Base-by-base conservation (phyloP, 2,113 vertebrate genomes). In the Corythornis vintsioides region DNA sequence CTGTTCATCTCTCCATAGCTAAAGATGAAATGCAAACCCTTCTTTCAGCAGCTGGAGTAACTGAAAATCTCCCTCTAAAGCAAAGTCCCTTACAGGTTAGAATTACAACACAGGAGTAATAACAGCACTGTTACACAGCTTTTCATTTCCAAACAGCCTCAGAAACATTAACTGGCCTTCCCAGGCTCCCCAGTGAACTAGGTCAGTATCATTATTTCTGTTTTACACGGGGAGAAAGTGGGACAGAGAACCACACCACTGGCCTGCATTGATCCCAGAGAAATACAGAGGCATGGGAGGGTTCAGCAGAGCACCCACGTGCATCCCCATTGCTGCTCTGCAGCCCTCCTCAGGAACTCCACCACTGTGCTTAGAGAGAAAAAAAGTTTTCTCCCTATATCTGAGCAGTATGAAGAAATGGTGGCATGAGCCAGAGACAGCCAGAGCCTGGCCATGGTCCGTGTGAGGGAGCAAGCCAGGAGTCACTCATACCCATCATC, bases 201-300 rank as follows among this genome's bases (percentile, higher is more conserved):
- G 92, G 83, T 90, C 83, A 86, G 53, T 88, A 61, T 90, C 69
- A 83, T 94, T 94, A 93, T 94, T 90, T 65, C 79, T 83, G 19
- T 78, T 92, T 90, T 95, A 86, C 35, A 67, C 17, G 14, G 19
- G 48, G 29, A 95, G 61, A 90, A 95, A 93, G 59, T 86, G 92
- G 86, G 69, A 95, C 83, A 92, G 72, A 83, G 76, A 83, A 66
- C 76, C 88, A 61, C 59, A 40, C 43, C 86, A 83, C 40, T 88
- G 80, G 65, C 67, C 90, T 60, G 61, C 13, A 6, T 50, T 90
- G 77, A 65, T 77, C 61, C 48, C 55, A 78, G 43, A 61, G 69
- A 93, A 90, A 81, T 69, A 75, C 10, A 25, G 24, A 78, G 53
- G 72, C 59, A 48, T 0, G 2, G 50, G 64, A 0, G 5, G 45